phyloP scores from a whole-genome alignment of 2,888 invertebrate genomes.

The Perithous albicinctus region DNA sequence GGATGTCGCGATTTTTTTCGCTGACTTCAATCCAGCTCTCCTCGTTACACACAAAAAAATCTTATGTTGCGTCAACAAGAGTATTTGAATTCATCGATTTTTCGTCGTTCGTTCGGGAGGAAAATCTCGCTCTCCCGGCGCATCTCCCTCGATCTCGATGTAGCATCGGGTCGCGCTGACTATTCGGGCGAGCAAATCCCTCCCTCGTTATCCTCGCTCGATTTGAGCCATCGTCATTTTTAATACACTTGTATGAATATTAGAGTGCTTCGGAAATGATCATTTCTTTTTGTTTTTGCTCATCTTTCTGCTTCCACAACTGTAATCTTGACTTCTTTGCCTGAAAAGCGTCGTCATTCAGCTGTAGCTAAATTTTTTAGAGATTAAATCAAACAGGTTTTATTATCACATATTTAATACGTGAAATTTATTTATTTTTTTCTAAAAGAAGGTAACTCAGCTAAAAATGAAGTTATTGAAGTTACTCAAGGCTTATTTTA shows the following conservation, averaged over 20 bases:
- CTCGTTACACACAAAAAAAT: neutral
- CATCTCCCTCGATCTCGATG: constrained; percentile 12
- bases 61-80: neutral
- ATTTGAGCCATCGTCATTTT: constrained; percentile 30
- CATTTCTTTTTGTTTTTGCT: too few relatives aligned
- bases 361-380: too few relatives aligned
- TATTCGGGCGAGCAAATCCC: constrained; percentile 44
- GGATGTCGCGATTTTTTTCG: neutral
- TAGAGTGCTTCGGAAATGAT: too few relatives aligned
- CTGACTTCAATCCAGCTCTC: neutral
- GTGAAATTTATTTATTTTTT: too few relatives aligned
- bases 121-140: constrained; percentile 23
- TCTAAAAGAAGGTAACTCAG: too few relatives aligned
- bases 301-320: too few relatives aligned
- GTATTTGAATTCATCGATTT: constrained; percentile 13
- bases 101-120: constrained; percentile 11
- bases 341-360: too few relatives aligned
- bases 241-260: constrained; percentile 29
- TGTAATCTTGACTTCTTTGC: too few relatives aligned
- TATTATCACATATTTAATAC: too few relatives aligned
- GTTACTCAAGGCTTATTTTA: too few relatives aligned
- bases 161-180: constrained; percentile 36
- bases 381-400: too few relatives aligned
- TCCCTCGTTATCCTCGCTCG: constrained; percentile 45
- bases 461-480: too few relatives aligned